Percentiles rank a stretch among this genome's conserved stretches.
Evolutionary conservation across 2,888 invertebrate genomes (phyloP).

Genomic region (Drosophila neonasuta): DNA sequence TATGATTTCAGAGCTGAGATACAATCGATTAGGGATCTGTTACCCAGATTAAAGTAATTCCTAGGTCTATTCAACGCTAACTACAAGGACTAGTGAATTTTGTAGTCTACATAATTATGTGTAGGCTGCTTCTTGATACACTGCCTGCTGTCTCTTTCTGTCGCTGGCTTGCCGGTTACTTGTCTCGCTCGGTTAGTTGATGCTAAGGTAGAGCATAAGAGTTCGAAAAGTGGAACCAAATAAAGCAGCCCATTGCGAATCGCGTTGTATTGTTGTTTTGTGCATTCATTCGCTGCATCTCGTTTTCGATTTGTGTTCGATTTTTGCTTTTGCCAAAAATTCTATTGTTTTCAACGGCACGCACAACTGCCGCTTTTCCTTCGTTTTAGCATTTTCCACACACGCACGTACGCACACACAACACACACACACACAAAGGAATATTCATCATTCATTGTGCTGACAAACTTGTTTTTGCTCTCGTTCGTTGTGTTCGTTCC

Average conservation of each 20-base stretch:
- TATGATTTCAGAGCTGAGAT: background rate
- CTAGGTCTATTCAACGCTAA: constrained; percentile 32
- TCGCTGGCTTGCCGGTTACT: background rate
- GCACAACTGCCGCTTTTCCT: constrained; percentile 72
- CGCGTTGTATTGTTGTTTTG: constrained; percentile 26
- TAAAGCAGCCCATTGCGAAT: constrained; percentile 42
- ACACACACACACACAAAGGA: background rate
- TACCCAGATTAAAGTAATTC: constrained; percentile 30
- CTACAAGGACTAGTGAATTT: constrained; percentile 19
- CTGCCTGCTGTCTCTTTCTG: background rate
- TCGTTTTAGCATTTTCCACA: constrained; percentile 55
- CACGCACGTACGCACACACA: constrained; percentile 20
- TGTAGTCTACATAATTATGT: constrained; percentile 48
- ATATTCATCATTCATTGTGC: constrained; percentile 52
- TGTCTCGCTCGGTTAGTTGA: background rate
- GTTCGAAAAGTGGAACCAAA: constrained; percentile 20
- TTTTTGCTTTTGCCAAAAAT: constrained; percentile 33
- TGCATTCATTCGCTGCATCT: constrained; percentile 60
- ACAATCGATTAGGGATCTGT: constrained; percentile 32
- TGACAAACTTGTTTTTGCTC: constrained; percentile 73
- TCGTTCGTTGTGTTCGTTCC: constrained; percentile 46
- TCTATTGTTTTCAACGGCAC: constrained; percentile 42
- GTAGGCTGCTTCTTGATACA: constrained; percentile 34
- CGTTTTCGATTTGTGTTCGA: constrained; percentile 50
- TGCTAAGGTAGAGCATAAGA: background rate